Evolutionary conservation across 2,113 vertebrate species (phyloP), one percentile per base, ranked within the genome.

Genomic region (Corydoras sp.): DNA sequence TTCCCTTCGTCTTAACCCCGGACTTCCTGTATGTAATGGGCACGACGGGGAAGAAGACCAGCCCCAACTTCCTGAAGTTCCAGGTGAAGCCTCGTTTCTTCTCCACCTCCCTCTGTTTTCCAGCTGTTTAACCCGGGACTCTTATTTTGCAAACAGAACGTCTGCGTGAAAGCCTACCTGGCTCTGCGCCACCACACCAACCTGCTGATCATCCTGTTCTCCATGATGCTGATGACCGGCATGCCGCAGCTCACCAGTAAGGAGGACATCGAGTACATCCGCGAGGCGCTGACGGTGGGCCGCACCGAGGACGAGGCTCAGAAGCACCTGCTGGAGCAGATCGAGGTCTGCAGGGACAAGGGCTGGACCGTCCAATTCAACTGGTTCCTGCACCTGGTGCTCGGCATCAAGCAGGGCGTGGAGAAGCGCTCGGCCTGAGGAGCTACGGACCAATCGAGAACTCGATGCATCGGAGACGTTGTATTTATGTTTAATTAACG

Each of bases 151-250:
- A 68, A 58, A 9, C 75, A 99, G 97, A 91, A 95, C 0, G 86
- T 96, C 53, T 98, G 97, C 15, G 92, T 95, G 68, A 95, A 91
- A 82, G 97, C 97, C 77, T 99, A 99, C 68, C 90, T 98, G 11
- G 93, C 95, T 54, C 93, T 99, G 55, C 91, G 96, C 10, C 95
- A 98, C 73, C 96, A 99, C 89, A 98, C 95, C 68, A 96, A 96
- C 88, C 89, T 98, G 50, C 91, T 99, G 82, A 97, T 98, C 88
- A 96, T 98, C 81, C 86, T 99, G 24, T 99, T 99, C 89, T 98
- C 96, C 82, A 99, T 99, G 97, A 98, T 99, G 97, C 86, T 98
- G 32, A 98, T 98, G 97, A 99, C 97, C 5, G 97, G 97, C 3
- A 99, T 99, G 96, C 97, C 97, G 3, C 96, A 99, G 49, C 84